Evolutionary conservation across 64 coral and sea anemone species (phyloP).

Genomic region (Stylophora pistillata): DNA sequence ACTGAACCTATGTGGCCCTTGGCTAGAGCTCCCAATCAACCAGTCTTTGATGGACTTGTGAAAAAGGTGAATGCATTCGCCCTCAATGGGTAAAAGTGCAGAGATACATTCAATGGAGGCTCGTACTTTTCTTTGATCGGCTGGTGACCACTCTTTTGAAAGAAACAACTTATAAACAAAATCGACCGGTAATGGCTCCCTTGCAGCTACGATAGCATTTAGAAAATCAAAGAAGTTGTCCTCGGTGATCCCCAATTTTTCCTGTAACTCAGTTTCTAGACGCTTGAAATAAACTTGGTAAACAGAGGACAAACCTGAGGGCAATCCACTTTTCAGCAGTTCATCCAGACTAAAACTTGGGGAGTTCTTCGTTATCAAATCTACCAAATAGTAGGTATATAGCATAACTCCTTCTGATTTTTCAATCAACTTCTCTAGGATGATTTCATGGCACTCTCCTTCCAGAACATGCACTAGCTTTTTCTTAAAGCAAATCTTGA

Average conservation of each 20-base stretch:
- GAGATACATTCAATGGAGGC: neutral
- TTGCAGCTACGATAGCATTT: conserved; percentile 17
- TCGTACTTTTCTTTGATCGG: neutral
- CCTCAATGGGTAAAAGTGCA: conserved; percentile 3
- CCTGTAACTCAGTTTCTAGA: neutral
- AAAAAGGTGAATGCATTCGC: neutral
- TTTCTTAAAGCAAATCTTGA: neutral
- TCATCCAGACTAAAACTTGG: neutral
- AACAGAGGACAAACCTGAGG: conserved; percentile 20
- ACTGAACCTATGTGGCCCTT: neutral
- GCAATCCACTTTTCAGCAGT: neutral
- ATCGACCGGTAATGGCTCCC: conserved; percentile 11
- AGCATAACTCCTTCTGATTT: neutral
- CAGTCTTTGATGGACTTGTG: conserved; percentile 23
- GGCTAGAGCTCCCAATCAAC: neutral
- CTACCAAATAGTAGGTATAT: neutral
- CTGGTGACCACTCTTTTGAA: neutral
- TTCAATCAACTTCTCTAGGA: neutral
- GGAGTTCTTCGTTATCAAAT: neutral
- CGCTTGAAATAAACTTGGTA: conserved; percentile 53
- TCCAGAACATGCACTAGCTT: neutral
- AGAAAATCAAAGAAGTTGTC: conserved; percentile 43
- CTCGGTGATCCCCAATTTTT: neutral
- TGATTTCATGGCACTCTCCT: neutral
- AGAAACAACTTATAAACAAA: conserved; percentile 25